Percentiles rank a stretch among this genome's conserved stretches.
Conservation (phyloP, 2,888 invertebrate genomes). For the Caenorhabditis sp. region DNA sequence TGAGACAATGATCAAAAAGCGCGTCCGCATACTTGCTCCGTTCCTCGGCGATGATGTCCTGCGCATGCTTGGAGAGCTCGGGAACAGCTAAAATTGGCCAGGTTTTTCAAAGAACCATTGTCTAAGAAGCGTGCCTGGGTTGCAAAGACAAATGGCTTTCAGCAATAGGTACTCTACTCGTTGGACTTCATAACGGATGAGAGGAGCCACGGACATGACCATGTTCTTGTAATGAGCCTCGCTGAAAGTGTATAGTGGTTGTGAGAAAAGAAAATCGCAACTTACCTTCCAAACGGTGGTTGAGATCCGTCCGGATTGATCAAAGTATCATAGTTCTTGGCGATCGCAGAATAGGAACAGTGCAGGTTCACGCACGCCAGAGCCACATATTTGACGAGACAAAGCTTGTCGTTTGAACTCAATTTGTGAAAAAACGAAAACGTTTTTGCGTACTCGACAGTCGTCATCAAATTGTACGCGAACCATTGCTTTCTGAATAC, state of each 20-base stretch:
- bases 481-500: slow-evolving; percentile 25
- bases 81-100: slow-evolving; percentile 19
- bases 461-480: slow-evolving; percentile 30
- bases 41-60: slow-evolving; percentile 3
- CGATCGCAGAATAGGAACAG: slow-evolving; percentile 5
- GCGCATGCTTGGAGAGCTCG: slow-evolving; percentile 9
- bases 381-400: slow-evolving; percentile 8
- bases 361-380: slow-evolving; percentile 22
- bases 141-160: slow-evolving; percentile 24
- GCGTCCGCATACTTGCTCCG: not conserved
- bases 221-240: not conserved
- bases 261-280: not conserved
- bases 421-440: slow-evolving; percentile 32
- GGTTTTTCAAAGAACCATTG: not conserved
- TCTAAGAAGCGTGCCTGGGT: slow-evolving; percentile 11
- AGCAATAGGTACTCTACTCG: slow-evolving; percentile 14
- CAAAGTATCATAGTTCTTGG: slow-evolving; percentile 1
- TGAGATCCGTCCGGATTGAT: slow-evolving; percentile 32
- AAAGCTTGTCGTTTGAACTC: not conserved
- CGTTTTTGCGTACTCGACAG: slow-evolving; percentile 35
- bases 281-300: slow-evolving; percentile 6
- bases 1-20: slow-evolving; percentile 12
- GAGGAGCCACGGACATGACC: slow-evolving; percentile 9
- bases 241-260: slow-evolving; percentile 3
- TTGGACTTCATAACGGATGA: slow-evolving; percentile 16